A percentile compares a stretch with the other conserved stretches of the same genome.
These are phyloP conservation scores for Andrena marginata DNA, from an alignment of 2,888 invertebrate genomes.

Conservation along the genomic window DNA sequence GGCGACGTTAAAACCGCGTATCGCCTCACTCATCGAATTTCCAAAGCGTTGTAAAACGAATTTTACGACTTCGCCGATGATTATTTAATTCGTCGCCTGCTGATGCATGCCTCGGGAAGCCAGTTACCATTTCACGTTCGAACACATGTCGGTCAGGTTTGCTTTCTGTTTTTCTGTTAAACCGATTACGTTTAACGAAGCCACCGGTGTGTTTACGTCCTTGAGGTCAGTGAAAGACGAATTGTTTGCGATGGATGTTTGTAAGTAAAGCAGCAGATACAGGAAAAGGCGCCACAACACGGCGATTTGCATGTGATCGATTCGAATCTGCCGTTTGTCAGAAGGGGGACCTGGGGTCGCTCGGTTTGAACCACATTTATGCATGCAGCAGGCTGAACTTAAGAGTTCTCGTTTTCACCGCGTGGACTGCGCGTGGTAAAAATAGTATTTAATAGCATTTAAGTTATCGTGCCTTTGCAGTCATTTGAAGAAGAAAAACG, in stretches of 20 bases:
- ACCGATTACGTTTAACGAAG: neutral
- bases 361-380: slow-evolving; percentile 53
- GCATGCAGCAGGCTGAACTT: slow-evolving; percentile 43
- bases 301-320: slow-evolving; percentile 53
- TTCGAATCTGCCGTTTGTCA: slow-evolving; percentile 42
- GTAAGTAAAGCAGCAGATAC: slow-evolving; percentile 13
- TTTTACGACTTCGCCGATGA: neutral
- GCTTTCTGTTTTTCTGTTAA: neutral
- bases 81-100: neutral
- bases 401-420: slow-evolving; percentile 29
- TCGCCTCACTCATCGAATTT: neutral
- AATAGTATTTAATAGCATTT: slow-evolving; percentile 16
- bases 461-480: neutral
- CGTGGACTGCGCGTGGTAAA: neutral
- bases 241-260: slow-evolving; percentile 25
- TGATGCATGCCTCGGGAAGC: neutral
- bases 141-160: too few species aligned
- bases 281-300: slow-evolving; percentile 3
- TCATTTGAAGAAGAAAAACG: neutral
- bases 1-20: neutral
- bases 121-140: neutral
- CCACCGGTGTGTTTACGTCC: neutral
- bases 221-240: neutral
- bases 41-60: neutral
- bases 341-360: slow-evolving; percentile 41